phyloP scores from a whole-genome alignment of 2,797 vertebrate genomes.

The Antennarius maculatus region DNA sequence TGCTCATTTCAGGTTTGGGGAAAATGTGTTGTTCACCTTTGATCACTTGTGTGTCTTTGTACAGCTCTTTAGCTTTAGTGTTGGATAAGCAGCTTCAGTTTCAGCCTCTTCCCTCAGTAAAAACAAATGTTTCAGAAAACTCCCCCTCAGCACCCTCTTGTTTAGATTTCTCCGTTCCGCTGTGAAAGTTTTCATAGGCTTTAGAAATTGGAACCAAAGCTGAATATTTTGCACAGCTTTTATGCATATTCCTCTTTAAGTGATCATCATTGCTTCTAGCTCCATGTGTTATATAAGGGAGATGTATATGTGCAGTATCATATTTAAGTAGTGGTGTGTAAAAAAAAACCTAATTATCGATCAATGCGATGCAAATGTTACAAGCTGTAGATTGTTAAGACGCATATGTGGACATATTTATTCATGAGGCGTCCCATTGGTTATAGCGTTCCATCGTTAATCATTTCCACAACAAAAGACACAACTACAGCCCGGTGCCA shows the following conservation, averaged over 20 bases:
- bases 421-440: too few relatives aligned
- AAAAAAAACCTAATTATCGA: too few relatives aligned
- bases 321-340: too few relatives aligned
- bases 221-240: conserved; percentile 17
- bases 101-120: conserved; percentile 36
- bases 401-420: too few relatives aligned
- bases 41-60: conserved; percentile 31
- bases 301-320: neutral
- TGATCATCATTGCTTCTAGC: too few relatives aligned
- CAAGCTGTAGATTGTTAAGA: too few relatives aligned
- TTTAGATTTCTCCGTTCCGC: neutral
- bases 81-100: conserved; percentile 34
- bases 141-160: conserved; percentile 16
- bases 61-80: conserved; percentile 19
- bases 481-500: too few relatives aligned
- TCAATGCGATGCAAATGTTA: too few relatives aligned
- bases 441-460: too few relatives aligned
- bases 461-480: too few relatives aligned
- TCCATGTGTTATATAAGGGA: too few relatives aligned
- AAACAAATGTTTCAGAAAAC: conserved; percentile 44
- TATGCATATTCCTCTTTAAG: conserved; percentile 1
- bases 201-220: conserved; percentile 23
- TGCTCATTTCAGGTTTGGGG: neutral
- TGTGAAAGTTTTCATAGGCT: conserved; percentile 11
- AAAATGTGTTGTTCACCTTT: neutral